Evolutionary conservation across 2,888 invertebrate genomes (phyloP).

Genomic region (Dryococelus australis): DNA sequence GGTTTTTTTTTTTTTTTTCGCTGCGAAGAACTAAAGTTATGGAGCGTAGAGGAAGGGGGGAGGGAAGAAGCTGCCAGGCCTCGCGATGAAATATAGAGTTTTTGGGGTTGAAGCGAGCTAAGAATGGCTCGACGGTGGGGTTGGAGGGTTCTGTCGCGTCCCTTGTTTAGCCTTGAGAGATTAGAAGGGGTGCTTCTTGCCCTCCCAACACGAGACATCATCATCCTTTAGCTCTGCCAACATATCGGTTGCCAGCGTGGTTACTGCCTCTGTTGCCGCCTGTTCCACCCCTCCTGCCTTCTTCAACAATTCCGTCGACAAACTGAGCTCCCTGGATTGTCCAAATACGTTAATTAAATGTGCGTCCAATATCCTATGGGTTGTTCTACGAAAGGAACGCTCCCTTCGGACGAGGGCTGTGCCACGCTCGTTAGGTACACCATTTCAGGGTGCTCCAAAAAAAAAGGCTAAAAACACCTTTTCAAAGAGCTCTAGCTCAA

Average conservation of each 20-base stretch:
- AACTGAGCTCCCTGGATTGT: not conserved
- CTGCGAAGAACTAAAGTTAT: not conserved
- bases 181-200: conserved; percentile 1
- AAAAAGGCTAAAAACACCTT: no score
- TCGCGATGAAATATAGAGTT: not conserved
- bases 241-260: not conserved
- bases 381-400: no score
- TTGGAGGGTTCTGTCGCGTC: not conserved
- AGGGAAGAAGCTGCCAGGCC: conserved; percentile 9
- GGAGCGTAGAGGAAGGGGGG: not conserved
- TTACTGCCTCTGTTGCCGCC: no score
- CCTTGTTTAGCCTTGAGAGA: conserved; percentile 16
- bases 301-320: not conserved
- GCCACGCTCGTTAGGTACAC: no score
- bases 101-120: conserved; percentile 16
- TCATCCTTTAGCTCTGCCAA: not conserved
- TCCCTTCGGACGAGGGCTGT: no score
- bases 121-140: not conserved
- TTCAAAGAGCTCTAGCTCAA: no score
- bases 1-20: not conserved
- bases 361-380: no score
- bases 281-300: not conserved
- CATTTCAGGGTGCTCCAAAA: no score
- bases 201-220: conserved; percentile 9
- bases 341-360: not conserved